phyloP scores from a whole-genome alignment of 2,113 vertebrate species.

The Myocastor coypus region DNA sequence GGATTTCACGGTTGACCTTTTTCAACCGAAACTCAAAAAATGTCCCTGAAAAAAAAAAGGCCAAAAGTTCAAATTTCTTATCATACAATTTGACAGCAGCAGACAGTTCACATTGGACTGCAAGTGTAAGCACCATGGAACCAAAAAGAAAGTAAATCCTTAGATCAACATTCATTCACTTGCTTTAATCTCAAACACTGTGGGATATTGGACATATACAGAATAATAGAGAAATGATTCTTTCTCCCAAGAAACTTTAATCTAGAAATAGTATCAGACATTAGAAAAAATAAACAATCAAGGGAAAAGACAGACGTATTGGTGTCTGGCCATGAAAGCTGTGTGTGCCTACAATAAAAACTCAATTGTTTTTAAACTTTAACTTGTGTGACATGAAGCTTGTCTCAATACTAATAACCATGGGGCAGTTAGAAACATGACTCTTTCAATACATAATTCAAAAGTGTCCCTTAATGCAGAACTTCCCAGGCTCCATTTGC shows the following conservation, averaged over 20 bases:
- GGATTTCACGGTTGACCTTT: background rate
- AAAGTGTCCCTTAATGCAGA: background rate
- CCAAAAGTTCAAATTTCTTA: background rate
- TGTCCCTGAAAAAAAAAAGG: background rate
- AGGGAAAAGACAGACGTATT: background rate
- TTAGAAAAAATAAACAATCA: background rate
- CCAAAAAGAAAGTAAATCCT: background rate
- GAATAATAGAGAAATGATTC: background rate
- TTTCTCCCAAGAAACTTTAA: slow-evolving; percentile 14
- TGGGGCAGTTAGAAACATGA: background rate
- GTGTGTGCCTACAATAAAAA: background rate
- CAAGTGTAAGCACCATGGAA: background rate
- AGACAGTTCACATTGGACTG: background rate
- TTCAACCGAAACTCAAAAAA: background rate
- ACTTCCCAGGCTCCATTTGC: background rate
- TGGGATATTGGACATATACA: background rate
- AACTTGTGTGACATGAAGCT: background rate
- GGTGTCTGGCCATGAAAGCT: background rate
- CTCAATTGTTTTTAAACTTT: background rate
- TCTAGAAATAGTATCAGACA: background rate
- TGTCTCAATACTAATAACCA: background rate
- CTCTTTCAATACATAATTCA: background rate
- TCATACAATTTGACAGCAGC: background rate
- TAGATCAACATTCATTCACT: background rate
- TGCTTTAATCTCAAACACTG: background rate